phyloP scores from a whole-genome alignment of 2,113 vertebrate genomes.

The Indicator maculatus region DNA sequence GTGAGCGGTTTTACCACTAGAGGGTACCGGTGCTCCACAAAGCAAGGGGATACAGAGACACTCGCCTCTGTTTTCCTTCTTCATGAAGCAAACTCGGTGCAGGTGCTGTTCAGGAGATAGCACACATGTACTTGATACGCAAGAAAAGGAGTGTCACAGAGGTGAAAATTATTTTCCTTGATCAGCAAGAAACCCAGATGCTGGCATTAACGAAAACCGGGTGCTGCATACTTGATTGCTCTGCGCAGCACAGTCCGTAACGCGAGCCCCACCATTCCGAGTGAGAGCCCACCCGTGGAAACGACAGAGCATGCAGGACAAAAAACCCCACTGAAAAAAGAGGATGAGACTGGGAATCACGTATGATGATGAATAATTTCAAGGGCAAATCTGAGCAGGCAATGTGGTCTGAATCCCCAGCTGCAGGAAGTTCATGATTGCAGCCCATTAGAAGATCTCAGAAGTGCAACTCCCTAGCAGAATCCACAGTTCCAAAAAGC shows the following conservation, averaged over 20 bases:
- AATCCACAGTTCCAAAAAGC: neutral
- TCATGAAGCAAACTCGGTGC: neutral
- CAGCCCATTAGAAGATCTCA: fast-evolving
- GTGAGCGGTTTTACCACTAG: slow-evolving; percentile 22
- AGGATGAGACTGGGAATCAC: too few species aligned
- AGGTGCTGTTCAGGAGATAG: neutral
- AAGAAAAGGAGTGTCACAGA: neutral
- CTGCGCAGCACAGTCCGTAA: fast-evolving
- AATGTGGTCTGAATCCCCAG: neutral
- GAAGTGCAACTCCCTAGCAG: neutral
- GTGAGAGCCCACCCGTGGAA: neutral
- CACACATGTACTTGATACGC: neutral
- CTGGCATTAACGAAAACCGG: fast-evolving
- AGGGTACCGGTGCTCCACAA: neutral
- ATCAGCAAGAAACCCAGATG: neutral
- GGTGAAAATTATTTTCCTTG: neutral
- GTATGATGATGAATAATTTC: neutral
- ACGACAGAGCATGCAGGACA: neutral
- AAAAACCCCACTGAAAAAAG: neutral
- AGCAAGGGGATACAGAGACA: neutral
- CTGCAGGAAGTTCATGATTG: neutral
- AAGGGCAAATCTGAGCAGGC: neutral
- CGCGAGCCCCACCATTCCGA: neutral
- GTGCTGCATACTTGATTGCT: fast-evolving
- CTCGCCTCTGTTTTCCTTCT: neutral